Conservation (phyloP, 2,888 invertebrate genomes). For the Orthonevra nobilis region DNA sequence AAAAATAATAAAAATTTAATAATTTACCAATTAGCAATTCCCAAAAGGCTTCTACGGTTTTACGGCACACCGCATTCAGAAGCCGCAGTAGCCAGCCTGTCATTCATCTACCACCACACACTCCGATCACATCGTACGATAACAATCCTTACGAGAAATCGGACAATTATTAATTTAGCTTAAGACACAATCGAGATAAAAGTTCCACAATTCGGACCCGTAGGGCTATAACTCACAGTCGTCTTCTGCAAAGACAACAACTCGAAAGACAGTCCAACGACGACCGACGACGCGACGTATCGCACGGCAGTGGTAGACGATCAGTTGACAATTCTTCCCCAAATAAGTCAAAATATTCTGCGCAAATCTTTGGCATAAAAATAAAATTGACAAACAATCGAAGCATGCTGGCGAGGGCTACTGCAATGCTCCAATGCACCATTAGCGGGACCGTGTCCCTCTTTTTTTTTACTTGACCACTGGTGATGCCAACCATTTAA, state of each 20-base stretch:
- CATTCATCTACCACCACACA: conserved; percentile 17
- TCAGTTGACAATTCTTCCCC: conserved; percentile 37
- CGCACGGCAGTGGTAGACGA: not conserved
- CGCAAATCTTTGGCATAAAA: not conserved
- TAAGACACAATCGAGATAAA: conserved; percentile 48
- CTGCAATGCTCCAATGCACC: not conserved
- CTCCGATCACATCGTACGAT: conserved; percentile 1
- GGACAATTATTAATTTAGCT: conserved; percentile 60
- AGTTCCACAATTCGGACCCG: conserved; percentile 24
- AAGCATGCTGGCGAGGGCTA: not conserved
- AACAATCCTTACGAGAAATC: conserved; percentile 47
- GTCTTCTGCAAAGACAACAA: not conserved
- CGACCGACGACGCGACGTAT: not conserved
- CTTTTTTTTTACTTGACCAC: conserved; percentile 3
- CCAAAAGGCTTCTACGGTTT: conserved; percentile 14
- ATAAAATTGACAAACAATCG: conserved; percentile 22
- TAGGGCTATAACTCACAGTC: conserved; percentile 34
- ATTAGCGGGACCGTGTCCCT: not conserved
- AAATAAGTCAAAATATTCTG: conserved; percentile 50
- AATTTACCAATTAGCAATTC: conserved; percentile 61
- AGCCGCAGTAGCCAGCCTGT: not conserved
- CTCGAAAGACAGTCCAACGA: too few species aligned
- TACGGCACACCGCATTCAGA: conserved; percentile 2
- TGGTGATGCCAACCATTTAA: conserved; percentile 3
- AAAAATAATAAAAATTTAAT: conserved; percentile 31